Conservation (phyloP, 2,797 vertebrate species). For the Rhinophrynus dorsalis region DNA sequence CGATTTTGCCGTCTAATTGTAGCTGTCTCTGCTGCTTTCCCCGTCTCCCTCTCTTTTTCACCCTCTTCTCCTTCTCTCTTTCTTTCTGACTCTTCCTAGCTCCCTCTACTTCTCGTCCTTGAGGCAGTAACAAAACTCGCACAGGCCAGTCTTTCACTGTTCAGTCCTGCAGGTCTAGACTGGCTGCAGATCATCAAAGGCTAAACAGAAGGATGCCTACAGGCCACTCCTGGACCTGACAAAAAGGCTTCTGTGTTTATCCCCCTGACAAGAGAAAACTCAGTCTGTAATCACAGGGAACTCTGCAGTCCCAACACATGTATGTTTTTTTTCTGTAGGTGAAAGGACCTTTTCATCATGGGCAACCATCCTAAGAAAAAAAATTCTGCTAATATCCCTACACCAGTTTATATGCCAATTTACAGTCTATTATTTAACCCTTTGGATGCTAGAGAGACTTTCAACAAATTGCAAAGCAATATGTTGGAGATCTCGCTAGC, state of each 20-base stretch:
- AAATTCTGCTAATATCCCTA: too few species aligned
- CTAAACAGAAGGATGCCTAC: not conserved
- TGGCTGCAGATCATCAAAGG: not conserved
- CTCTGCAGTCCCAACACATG: not conserved
- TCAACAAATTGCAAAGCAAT: too few species aligned
- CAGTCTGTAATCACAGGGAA: not conserved
- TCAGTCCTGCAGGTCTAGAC: conserved; percentile 6
- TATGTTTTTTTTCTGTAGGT: too few species aligned
- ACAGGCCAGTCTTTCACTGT: not conserved
- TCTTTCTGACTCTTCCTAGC: not conserved
- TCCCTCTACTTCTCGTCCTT: conserved; percentile 42
- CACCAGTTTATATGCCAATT: too few species aligned
- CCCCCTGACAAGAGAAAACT: not conserved
- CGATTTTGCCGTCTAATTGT: not conserved
- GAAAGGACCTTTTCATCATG: not conserved
- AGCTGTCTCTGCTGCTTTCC: not conserved
- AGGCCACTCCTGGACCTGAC: not conserved
- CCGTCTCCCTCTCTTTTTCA: not conserved
- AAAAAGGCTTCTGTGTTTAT: conserved; percentile 2
- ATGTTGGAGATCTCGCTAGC: too few species aligned
- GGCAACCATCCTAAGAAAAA: not conserved
- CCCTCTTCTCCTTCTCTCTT: not conserved
- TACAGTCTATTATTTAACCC: too few species aligned
- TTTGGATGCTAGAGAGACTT: too few species aligned
- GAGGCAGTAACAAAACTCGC: not conserved